phyloP scores from a whole-genome alignment of 2,888 invertebrate species.

The Druceiella hillmani region DNA sequence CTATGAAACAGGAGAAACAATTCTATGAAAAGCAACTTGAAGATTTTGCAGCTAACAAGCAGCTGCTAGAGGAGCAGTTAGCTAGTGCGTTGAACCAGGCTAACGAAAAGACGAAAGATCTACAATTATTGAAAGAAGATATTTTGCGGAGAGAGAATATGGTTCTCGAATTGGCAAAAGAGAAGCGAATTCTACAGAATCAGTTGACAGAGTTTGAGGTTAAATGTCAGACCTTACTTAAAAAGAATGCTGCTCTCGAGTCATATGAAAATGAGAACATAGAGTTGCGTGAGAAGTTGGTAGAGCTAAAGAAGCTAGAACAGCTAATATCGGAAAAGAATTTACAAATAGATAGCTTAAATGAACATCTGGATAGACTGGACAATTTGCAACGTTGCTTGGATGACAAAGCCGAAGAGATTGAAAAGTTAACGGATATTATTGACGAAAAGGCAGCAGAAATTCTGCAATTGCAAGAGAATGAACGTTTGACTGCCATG shows the following conservation, averaged over 20 bases:
- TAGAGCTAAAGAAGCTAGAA: slow-evolving; percentile 46
- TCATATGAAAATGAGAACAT: slow-evolving; percentile 40
- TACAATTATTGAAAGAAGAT: slow-evolving; percentile 51
- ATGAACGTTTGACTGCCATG: slow-evolving; percentile 34
- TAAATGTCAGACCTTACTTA: slow-evolving; percentile 45
- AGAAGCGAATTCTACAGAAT: slow-evolving; percentile 49
- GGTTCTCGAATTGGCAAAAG: slow-evolving; percentile 52
- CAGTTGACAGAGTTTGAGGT: slow-evolving; percentile 46
- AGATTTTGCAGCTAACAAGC: slow-evolving; percentile 47
- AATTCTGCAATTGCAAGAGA: slow-evolving; percentile 39
- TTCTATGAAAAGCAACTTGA: slow-evolving; percentile 54
- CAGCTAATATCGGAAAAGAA: slow-evolving; percentile 52
- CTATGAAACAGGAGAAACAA: slow-evolving; percentile 50
- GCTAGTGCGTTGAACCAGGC: slow-evolving; percentile 52
- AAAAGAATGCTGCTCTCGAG: slow-evolving; percentile 36
- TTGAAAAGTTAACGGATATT: slow-evolving; percentile 43
- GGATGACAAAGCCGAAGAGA: slow-evolving; percentile 45
- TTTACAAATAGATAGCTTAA: slow-evolving; percentile 48
- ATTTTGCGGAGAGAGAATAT: slow-evolving; percentile 52
- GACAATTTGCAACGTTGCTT: slow-evolving; percentile 47
- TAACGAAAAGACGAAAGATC: slow-evolving; percentile 47
- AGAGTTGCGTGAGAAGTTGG: slow-evolving; percentile 45
- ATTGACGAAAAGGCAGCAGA: slow-evolving; percentile 44
- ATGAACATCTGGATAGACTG: slow-evolving; percentile 44
- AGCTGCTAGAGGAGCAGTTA: slow-evolving; percentile 50